These are phyloP conservation scores for Polylopha cassiicola DNA, from an alignment of 2,888 invertebrate genomes.

Conservation along the genomic window DNA sequence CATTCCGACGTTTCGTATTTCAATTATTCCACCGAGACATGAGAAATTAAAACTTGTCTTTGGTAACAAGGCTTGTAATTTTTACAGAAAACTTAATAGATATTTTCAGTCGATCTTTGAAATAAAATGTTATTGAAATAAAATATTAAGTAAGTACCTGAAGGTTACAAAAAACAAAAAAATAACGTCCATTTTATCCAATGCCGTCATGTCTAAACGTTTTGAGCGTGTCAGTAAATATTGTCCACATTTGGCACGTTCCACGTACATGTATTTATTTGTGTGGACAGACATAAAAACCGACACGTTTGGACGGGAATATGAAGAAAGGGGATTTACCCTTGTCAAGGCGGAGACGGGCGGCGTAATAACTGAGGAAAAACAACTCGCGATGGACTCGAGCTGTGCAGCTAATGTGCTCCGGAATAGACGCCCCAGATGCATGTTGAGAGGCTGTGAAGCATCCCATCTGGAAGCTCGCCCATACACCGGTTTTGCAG, in stretches of 20 bases:
- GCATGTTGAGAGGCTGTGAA: no score
- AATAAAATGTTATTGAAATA: no score
- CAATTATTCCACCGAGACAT: no score
- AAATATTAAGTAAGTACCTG: no score
- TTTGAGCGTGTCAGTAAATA: slow-evolving; percentile 29
- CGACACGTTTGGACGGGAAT: slow-evolving; percentile 38
- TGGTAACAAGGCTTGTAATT: no score
- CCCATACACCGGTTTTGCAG: no score
- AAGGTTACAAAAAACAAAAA: no score
- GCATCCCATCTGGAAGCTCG: no score
- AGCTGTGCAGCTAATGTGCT: slow-evolving; percentile 16
- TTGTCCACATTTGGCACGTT: slow-evolving; percentile 33
- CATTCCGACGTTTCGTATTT: no score
- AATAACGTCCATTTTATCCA: slow-evolving; percentile 9
- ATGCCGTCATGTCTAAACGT: slow-evolving; percentile 11
- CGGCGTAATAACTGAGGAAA: slow-evolving; percentile 59
- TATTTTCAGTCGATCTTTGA: no score
- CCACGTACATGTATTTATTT: slow-evolving; percentile 36
- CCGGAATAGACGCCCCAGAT: background rate
- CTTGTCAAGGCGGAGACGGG: slow-evolving; percentile 62
- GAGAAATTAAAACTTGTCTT: no score
- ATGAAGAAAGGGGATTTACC: slow-evolving; percentile 73
- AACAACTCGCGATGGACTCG: slow-evolving; percentile 41
- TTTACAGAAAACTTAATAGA: no score
- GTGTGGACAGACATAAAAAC: slow-evolving; percentile 42